phyloP scores from a whole-genome alignment of 2,888 invertebrate genomes.

The Melieria omissa region DNA sequence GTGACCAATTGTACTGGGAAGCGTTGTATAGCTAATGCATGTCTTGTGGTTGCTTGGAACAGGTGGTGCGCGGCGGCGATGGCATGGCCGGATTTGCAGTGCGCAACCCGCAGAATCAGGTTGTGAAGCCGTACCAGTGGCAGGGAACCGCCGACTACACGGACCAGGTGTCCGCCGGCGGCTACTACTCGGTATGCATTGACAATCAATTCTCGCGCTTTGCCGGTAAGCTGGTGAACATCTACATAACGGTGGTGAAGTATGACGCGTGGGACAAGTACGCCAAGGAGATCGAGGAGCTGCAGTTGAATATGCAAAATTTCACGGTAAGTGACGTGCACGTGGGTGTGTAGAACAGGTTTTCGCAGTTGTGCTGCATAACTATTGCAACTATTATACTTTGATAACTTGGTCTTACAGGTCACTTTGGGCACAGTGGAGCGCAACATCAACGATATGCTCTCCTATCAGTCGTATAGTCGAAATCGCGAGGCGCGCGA shows the following conservation, averaged over 20 bases:
- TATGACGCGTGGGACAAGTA: slow-evolving; percentile 95
- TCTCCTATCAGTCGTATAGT: slow-evolving; percentile 84
- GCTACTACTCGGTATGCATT: slow-evolving; percentile 90
- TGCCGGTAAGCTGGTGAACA: slow-evolving; percentile 87
- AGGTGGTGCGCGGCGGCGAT: slow-evolving; percentile 93
- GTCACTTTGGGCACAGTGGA: slow-evolving; percentile 80
- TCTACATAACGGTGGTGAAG: slow-evolving; percentile 90
- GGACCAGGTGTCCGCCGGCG: slow-evolving; percentile 82
- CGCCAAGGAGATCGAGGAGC: slow-evolving; percentile 86
- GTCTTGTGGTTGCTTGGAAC: slow-evolving; percentile 25
- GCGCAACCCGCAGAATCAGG: slow-evolving; percentile 83
- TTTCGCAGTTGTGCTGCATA: background rate
- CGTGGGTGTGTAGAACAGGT: background rate
- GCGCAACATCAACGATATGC: slow-evolving; percentile 85
- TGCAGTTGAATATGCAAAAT: slow-evolving; percentile 89
- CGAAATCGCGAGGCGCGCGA: slow-evolving; percentile 85
- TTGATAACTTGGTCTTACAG: slow-evolving; percentile 67
- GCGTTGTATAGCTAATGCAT: background rate
- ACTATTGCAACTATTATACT: background rate
- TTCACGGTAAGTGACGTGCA: slow-evolving; percentile 76
- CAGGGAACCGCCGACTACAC: slow-evolving; percentile 89
- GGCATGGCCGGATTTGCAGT: slow-evolving; percentile 94
- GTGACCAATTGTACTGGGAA: slow-evolving; percentile 35
- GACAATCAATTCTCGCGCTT: slow-evolving; percentile 94
- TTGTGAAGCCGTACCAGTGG: slow-evolving; percentile 93